Percentiles rank a stretch among this genome's conserved stretches.
These are phyloP conservation scores for Anguilla pacifica DNA, from an alignment of 2,797 vertebrate species.

Conservation along the genomic window DNA sequence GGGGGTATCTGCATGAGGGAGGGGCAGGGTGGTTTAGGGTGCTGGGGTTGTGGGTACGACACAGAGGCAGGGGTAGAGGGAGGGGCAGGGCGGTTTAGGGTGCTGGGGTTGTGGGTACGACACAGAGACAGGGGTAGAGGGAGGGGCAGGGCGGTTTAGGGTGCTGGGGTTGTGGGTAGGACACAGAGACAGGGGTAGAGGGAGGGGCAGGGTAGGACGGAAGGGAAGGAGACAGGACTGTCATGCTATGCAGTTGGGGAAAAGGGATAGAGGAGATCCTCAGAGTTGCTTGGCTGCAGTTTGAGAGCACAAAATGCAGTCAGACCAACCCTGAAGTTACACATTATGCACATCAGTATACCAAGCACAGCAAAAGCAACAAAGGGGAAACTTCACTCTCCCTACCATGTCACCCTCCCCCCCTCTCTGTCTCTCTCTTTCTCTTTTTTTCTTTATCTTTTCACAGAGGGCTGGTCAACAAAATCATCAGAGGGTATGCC, in stretches of 20 bases:
- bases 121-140: too few species aligned
- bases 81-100: too few species aligned
- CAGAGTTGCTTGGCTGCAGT: background rate
- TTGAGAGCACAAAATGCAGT: background rate
- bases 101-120: too few species aligned
- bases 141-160: conserved; percentile 45
- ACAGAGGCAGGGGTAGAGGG: too few species aligned
- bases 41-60: too few species aligned
- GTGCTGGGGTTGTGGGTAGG: conserved; percentile 28
- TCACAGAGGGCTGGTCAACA: conserved; percentile 31
- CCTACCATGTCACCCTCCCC: background rate
- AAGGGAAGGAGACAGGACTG: background rate
- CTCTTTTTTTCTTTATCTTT: conserved; percentile 15
- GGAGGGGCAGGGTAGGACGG: conserved; percentile 18
- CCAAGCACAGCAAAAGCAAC: background rate
- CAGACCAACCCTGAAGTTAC: background rate
- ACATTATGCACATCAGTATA: background rate
- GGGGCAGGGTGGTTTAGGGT: too few species aligned
- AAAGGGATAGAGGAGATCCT: background rate
- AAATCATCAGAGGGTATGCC: conserved; percentile 24
- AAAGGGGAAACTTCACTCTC: background rate
- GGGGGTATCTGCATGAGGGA: conserved; percentile 34
- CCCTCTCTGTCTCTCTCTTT: background rate
- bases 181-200: conserved; percentile 21
- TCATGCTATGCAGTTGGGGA: conserved; percentile 43